These are phyloP conservation scores for Dufourea novaeangliae DNA, from an alignment of 1,140 invertebrate species.

Conservation along the genomic window DNA sequence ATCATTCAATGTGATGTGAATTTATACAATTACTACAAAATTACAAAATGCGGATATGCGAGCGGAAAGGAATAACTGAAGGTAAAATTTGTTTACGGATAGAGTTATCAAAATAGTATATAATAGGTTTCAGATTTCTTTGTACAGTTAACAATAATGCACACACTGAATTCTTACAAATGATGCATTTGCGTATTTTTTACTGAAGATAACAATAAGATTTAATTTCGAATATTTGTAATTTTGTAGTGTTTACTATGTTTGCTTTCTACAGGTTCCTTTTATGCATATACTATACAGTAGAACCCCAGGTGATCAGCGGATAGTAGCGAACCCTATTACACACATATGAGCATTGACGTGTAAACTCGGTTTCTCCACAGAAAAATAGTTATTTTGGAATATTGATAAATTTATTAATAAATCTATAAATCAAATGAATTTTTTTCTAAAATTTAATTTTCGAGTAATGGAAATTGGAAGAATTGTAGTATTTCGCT, in stretches of 20 bases:
- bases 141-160: not conserved
- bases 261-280: not conserved
- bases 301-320: too few relatives aligned
- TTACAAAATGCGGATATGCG: constrained; percentile 13
- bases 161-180: not conserved
- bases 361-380: too few relatives aligned
- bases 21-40: constrained; percentile 18
- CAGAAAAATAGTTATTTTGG: too few relatives aligned
- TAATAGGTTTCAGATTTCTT: not conserved
- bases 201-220: not conserved
- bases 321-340: too few relatives aligned
- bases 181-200: not conserved
- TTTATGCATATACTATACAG: too few relatives aligned
- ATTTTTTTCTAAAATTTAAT: too few relatives aligned
- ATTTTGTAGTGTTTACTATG: not conserved
- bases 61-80: constrained; percentile 29
- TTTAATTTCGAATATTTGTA: not conserved
- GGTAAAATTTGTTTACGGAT: constrained; percentile 34
- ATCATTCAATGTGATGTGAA: constrained; percentile 26
- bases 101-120: not conserved
- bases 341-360: too few relatives aligned
- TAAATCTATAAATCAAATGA: too few relatives aligned
- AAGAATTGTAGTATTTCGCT: too few relatives aligned
- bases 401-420: too few relatives aligned
- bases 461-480: too few relatives aligned